A percentile compares a stretch with the other conserved stretches of the same genome.
phyloP scores from a whole-genome alignment of 2,888 invertebrate species.

The Dendrolimus pini region DNA sequence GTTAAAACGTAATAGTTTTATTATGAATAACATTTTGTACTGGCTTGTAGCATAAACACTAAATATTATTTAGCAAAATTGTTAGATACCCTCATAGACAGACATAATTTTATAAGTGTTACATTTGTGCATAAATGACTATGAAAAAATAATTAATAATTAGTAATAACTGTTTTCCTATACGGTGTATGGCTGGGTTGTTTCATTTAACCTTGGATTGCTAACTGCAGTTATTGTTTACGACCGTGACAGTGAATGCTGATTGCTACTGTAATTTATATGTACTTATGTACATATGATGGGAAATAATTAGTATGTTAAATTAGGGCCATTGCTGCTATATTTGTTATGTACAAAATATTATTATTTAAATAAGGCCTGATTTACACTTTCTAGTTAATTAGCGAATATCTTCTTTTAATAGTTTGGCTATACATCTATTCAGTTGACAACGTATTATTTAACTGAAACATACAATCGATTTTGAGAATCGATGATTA shows the following conservation, averaged over 20 bases:
- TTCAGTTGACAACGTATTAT: too few species aligned
- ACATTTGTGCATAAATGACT: too few species aligned
- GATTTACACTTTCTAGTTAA: too few species aligned
- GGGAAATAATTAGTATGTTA: background rate
- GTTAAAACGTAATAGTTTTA: too few species aligned
- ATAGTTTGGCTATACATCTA: too few species aligned
- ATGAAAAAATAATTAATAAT: background rate
- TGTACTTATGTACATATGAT: background rate
- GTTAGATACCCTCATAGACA: too few species aligned
- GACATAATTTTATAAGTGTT: too few species aligned
- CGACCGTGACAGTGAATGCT: constrained; percentile 27
- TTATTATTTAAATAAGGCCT: too few species aligned
- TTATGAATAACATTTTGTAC: too few species aligned
- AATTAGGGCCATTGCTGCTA: background rate
- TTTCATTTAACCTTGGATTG: constrained; percentile 1
- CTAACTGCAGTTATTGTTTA: constrained; percentile 10
- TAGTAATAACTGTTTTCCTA: background rate
- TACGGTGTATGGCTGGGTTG: background rate
- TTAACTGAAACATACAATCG: constrained; percentile 21
- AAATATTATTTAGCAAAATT: too few species aligned
- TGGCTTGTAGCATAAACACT: too few species aligned
- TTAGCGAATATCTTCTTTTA: too few species aligned
- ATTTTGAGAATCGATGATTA: constrained; percentile 38
- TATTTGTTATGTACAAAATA: background rate
- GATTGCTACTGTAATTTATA: background rate